Evolutionary conservation across 2,888 invertebrate species (phyloP).

Genomic region (Hoplodrina ambigua): DNA sequence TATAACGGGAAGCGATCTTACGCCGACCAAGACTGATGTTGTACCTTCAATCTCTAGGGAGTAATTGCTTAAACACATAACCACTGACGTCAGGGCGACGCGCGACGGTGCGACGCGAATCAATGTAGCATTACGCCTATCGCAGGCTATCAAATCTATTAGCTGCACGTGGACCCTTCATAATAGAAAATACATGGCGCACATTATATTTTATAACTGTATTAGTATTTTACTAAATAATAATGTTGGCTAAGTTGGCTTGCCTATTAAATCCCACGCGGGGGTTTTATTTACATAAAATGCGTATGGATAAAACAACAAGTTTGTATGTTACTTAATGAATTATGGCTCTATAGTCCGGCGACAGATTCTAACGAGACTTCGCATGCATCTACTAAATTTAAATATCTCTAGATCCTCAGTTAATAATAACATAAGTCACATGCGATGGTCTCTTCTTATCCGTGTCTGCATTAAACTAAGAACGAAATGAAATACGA

Average conservation of each 20-base stretch:
- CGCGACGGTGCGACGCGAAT: conserved; percentile 74
- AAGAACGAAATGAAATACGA: conserved; percentile 51
- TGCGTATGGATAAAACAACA: conserved; percentile 17
- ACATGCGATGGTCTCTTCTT: conserved; percentile 44
- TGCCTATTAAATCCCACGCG: conserved; percentile 8
- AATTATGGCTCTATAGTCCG: conserved; percentile 23
- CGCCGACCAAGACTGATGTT: conserved; percentile 60
- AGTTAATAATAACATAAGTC: conserved; percentile 55
- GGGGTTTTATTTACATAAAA: conserved; percentile 27
- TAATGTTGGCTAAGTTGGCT: conserved; percentile 24
- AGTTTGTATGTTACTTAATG: conserved; percentile 17
- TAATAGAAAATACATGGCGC: conserved; percentile 59
- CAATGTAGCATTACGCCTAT: conserved; percentile 76
- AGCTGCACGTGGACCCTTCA: conserved; percentile 55
- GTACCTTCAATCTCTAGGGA: conserved; percentile 72
- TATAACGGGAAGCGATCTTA: conserved; percentile 84
- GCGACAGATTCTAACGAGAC: conserved; percentile 34
- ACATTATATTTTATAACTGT: conserved; percentile 54
- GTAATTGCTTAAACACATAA: conserved; percentile 87
- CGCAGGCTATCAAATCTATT: conserved; percentile 73
- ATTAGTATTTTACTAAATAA: conserved; percentile 50
- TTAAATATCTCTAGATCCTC: conserved; percentile 42
- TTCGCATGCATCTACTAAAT: conserved; percentile 27
- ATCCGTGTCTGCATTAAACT: conserved; percentile 47
- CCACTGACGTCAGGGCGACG: conserved; percentile 72